These are phyloP conservation scores for Cydia strobilella DNA, from an alignment of 1,140 invertebrate genomes.

Conservation along the genomic window DNA sequence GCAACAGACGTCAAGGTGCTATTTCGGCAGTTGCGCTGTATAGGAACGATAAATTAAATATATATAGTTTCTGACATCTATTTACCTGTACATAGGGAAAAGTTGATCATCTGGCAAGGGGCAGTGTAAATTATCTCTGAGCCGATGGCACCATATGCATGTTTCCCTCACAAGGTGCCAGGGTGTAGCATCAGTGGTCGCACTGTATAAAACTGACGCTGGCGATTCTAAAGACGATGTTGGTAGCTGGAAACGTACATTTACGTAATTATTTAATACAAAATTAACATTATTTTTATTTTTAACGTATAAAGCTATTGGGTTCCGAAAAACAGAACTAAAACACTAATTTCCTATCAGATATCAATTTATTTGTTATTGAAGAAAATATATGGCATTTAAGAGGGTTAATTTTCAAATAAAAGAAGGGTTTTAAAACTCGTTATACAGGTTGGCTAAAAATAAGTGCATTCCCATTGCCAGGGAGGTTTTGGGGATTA, in stretches of 20 bases:
- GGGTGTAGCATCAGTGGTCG: neutral
- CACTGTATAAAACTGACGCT: constrained; percentile 41
- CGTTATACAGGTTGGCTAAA: too few relatives aligned
- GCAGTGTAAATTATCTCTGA: constrained; percentile 37
- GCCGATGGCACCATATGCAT: constrained; percentile 42
- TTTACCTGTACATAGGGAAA: neutral
- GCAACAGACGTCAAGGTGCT: neutral
- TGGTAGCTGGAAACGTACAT: constrained; percentile 42
- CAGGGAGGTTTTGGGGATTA: too few relatives aligned
- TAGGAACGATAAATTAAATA: neutral
- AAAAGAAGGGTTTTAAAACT: too few relatives aligned
- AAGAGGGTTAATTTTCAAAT: too few relatives aligned
- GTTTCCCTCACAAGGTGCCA: constrained; percentile 40
- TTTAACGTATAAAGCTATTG: too few relatives aligned
- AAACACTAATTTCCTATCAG: too few relatives aligned
- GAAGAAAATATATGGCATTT: too few relatives aligned
- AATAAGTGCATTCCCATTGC: too few relatives aligned
- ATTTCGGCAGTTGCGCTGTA: neutral
- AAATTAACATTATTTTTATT: too few relatives aligned
- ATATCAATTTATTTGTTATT: too few relatives aligned
- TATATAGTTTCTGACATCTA: neutral
- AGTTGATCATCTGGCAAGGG: constrained; percentile 25
- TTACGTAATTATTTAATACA: too few relatives aligned
- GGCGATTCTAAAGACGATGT: constrained; percentile 43
- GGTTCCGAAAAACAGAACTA: too few relatives aligned